Evolutionary conservation across 2,888 invertebrate species (phyloP).

Genomic region (Ophion obscuratus): DNA sequence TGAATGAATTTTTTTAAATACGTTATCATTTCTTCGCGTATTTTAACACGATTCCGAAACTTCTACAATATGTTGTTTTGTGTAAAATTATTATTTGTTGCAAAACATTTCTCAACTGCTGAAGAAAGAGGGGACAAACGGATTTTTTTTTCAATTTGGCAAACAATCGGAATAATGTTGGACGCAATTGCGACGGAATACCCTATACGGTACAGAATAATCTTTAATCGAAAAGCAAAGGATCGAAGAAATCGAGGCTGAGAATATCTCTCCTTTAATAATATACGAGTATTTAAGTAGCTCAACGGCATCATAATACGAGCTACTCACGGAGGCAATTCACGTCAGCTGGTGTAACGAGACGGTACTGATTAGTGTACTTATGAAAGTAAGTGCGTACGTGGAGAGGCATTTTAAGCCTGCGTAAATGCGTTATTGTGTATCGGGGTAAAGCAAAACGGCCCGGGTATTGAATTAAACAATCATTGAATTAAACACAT

Average conservation of each 20-base stretch:
- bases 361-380: constrained; percentile 55
- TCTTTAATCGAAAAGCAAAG: constrained; percentile 1
- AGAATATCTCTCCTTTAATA: constrained; percentile 46
- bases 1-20: too few relatives aligned
- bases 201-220: not conserved
- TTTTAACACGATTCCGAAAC: too few relatives aligned
- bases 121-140: too few relatives aligned
- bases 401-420: constrained; percentile 1
- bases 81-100: too few relatives aligned
- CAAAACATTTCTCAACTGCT: too few relatives aligned
- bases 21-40: too few relatives aligned
- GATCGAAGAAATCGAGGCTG: constrained; percentile 44
- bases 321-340: constrained; percentile 28
- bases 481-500: too few relatives aligned
- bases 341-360: constrained; percentile 51
- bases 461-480: too few relatives aligned
- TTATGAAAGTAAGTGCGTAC: constrained; percentile 51
- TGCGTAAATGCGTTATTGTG: constrained; percentile 13
- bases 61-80: too few relatives aligned
- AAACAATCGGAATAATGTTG: not conserved
- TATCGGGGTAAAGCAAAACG: not conserved
- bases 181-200: not conserved
- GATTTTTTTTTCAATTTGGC: not conserved
- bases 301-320: constrained; percentile 31
- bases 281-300: constrained; percentile 48